Base-by-base conservation (phyloP, 2,888 invertebrate species). In the Clunio marinus region DNA sequence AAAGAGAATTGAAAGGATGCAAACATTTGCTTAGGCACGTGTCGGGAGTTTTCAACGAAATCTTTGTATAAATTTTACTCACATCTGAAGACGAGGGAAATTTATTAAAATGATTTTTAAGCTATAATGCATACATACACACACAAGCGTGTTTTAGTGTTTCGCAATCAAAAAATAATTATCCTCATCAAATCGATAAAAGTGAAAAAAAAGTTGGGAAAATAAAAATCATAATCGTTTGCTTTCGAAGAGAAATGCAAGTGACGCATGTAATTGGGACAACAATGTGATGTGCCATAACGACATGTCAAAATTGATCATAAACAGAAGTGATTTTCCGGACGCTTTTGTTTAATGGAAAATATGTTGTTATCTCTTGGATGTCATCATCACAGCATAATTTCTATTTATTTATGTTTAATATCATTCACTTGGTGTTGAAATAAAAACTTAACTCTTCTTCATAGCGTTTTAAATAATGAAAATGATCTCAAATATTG, bases 261-360 rank as follows among this genome's bases (percentile, higher is more conserved):
- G 70, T 73, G 73, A 73, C 73, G 73, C 73, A 71, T 73, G 72
- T 73, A 73, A 73, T 73, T 73, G 72, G 71, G 70, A 71, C 71
- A 73, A n/a, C 72, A 73, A 73, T 72, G 67, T 72, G 41, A 41
- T 72, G 71, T 72, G 72, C 71, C 71, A 72, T 41, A 20, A 22
- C 63, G 27, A 65, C 45, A 65, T 60, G 35, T 60, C 35, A 60
- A 63, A 65, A 65, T 46, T 65, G 51, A 65, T 65, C 63, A 65
- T 46, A 65, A 65, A 46, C 63, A 65, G 63, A 58, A 51, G 51
- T 51, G 35, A 13, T 32, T 32, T 32, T 32, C 35, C 35, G 35
- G n/a, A n/a, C n/a, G n/a, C n/a, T n/a, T n/a, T n/a, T n/a, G n/a
- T n/a, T n/a, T n/a, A n/a, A n/a, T n/a, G n/a, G n/a, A n/a, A n/a